phyloP scores from a whole-genome alignment of 2,888 invertebrate genomes.

The Cyrtodaria siliqua region DNA sequence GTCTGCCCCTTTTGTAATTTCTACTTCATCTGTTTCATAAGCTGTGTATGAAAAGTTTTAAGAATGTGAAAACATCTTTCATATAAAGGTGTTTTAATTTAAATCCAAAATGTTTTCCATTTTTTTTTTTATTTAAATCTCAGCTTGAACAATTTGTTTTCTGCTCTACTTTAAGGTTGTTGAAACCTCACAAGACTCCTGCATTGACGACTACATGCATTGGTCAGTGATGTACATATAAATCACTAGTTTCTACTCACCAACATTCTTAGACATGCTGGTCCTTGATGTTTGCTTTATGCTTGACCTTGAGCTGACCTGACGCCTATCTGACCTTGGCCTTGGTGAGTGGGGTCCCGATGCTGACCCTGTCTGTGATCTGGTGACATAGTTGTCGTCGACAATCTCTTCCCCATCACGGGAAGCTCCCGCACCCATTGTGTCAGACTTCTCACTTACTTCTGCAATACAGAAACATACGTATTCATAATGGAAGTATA shows the following conservation, averaged over 20 bases:
- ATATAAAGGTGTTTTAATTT: too few relatives aligned
- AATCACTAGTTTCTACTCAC: slow-evolving; percentile 57
- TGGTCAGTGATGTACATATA: too few relatives aligned
- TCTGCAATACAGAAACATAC: slow-evolving; percentile 32
- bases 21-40: too few relatives aligned
- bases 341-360: slow-evolving; percentile 50
- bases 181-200: too few relatives aligned
- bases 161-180: too few relatives aligned
- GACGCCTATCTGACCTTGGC: slow-evolving; percentile 32
- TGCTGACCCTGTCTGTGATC: slow-evolving; percentile 56
- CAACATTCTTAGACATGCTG: slow-evolving; percentile 58
- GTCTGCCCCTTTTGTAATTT: too few relatives aligned
- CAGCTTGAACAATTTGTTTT: too few relatives aligned
- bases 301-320: slow-evolving; percentile 38
- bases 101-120: too few relatives aligned
- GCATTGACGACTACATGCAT: too few relatives aligned
- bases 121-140: too few relatives aligned
- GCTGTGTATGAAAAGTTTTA: too few relatives aligned
- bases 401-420: slow-evolving; percentile 71
- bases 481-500: neutral
- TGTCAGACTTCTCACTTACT: slow-evolving; percentile 42
- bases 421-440: slow-evolving; percentile 78
- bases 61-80: too few relatives aligned
- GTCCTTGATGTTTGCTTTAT: slow-evolving; percentile 53
- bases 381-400: slow-evolving; percentile 64